Percentiles rank a stretch among this genome's conserved stretches.
phyloP scores from a whole-genome alignment of 1,140 invertebrate species.

The Luehdorfia chinensis region DNA sequence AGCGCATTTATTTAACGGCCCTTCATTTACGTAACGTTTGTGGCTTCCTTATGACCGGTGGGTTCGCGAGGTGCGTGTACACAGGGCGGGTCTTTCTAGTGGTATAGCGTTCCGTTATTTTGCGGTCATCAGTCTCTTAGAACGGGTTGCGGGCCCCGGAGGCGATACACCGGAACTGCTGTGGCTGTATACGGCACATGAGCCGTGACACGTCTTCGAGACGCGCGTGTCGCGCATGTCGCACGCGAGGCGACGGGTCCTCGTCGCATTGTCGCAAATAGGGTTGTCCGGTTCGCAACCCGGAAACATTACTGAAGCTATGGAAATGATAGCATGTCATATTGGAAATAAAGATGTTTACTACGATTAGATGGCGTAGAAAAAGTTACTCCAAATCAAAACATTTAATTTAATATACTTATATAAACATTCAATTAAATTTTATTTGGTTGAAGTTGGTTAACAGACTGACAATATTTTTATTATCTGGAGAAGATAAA shows the following conservation, averaged over 20 bases:
- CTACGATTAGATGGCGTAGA: background rate
- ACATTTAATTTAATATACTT: too few species aligned
- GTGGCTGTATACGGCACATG: slow-evolving; percentile 46
- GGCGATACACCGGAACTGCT: slow-evolving; percentile 57
- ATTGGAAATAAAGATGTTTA: background rate
- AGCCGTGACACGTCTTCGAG: slow-evolving; percentile 25
- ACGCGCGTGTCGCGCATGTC: slow-evolving; percentile 16
- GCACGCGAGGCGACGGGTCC: too few species aligned
- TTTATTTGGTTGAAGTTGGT: too few species aligned
- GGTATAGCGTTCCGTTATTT: slow-evolving; percentile 56
- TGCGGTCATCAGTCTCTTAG: slow-evolving; percentile 59
- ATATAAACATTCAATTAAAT: too few species aligned
- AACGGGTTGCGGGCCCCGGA: slow-evolving; percentile 51
- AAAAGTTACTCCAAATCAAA: too few species aligned
- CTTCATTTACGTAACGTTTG: too few species aligned
- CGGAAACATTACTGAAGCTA: slow-evolving; percentile 2
- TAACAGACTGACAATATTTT: too few species aligned
- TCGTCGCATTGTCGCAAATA: background rate
- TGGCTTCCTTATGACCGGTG: slow-evolving; percentile 8
- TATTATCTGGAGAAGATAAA: too few species aligned
- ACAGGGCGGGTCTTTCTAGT: slow-evolving; percentile 37
- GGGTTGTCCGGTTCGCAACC: background rate
- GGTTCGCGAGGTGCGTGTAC: slow-evolving; percentile 17
- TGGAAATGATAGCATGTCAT: background rate
- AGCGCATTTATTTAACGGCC: slow-evolving; percentile 46